Base-by-base conservation (phyloP, 2,797 vertebrate species). In the Sebastolobus alascanus region DNA sequence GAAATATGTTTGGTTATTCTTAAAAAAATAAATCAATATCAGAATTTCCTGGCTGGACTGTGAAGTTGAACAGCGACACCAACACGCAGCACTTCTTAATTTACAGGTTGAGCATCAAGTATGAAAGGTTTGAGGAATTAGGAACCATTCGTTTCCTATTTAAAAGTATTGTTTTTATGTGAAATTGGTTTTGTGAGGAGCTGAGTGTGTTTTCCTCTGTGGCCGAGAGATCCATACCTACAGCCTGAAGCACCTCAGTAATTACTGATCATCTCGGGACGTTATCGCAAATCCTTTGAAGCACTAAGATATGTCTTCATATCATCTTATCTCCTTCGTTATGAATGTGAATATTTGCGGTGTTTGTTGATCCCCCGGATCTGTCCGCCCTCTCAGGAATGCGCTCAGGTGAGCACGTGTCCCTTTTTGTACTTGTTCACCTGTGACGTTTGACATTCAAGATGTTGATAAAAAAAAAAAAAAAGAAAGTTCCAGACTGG, bases 341-440 rank as follows among this genome's bases (percentile, higher is more conserved):
- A 16, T n/a, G 13, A 13, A 35, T 25, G 14, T 37, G 35, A 20
- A 63, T 61, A 67, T 77, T 33, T 18, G 22, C 25, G 25, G 25
- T 25, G 25, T 25, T n/a, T 16, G 55, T 31, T 12, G 54, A 33
- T 74, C 60, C 4, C 46, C 46, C n/a, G 29, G 22, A 27, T 76
- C 16, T 50, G 68, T 18, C 29, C 29, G 55, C 46, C 46, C 66
- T 75, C 37, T 43, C 22, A 40, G 82, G 70, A 78, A 84, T 66
- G 87, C 80, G 83, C 77, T 52, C 87, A 89, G 86, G 86, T 87
- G 75, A 84, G 50, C 27, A 68, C 10, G 4, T 4, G 65, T 69
- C 54, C 58, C 31, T 33, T 4, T 8, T 40, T 38, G 68, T 69
- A 31, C 60, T 78, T 63, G 66, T 89, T 80, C 86, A 84, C 75